Percentiles rank a stretch among this genome's conserved stretches.
Conservation (phyloP, 2,797 vertebrate genomes). For the Macropodus opercularis region DNA sequence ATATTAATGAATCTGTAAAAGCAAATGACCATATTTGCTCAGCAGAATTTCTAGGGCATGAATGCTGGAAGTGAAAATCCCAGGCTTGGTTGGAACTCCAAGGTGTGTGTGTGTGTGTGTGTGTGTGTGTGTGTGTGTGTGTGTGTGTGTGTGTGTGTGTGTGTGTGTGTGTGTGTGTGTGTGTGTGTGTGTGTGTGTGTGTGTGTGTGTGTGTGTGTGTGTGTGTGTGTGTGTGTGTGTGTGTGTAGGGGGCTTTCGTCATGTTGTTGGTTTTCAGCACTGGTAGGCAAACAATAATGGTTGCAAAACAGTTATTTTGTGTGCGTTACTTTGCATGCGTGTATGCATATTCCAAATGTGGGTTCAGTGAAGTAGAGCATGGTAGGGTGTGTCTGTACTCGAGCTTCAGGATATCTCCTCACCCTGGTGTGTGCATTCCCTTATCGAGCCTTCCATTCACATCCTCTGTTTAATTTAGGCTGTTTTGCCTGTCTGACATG, state of each 20-base stretch:
- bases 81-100: conserved; percentile 18
- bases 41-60: conserved; percentile 11
- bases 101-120: conserved; percentile 30
- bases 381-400: conserved; percentile 65
- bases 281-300: conserved; percentile 70
- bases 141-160: conserved; percentile 30
- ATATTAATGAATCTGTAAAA: conserved; percentile 67
- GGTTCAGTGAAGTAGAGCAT: conserved; percentile 60
- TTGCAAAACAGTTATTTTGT: conserved; percentile 60
- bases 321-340: conserved; percentile 25
- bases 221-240: conserved; percentile 39
- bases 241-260: conserved; percentile 43
- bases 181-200: conserved; percentile 38
- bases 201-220: conserved; percentile 43
- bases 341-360: conserved; percentile 48
- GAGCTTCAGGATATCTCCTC: conserved; percentile 58
- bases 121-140: too few species aligned
- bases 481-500: neutral
- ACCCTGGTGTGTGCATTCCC: conserved; percentile 29
- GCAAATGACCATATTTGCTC: conserved; percentile 62
- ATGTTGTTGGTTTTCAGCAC: conserved; percentile 64
- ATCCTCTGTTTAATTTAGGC: neutral
- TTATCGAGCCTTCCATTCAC: neutral
- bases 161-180: too few species aligned
- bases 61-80: conserved; percentile 15